A percentile compares a stretch with the other conserved stretches of the same genome.
phyloP scores from a whole-genome alignment of 2,888 invertebrate species.

The Poecilus cupreus region DNA sequence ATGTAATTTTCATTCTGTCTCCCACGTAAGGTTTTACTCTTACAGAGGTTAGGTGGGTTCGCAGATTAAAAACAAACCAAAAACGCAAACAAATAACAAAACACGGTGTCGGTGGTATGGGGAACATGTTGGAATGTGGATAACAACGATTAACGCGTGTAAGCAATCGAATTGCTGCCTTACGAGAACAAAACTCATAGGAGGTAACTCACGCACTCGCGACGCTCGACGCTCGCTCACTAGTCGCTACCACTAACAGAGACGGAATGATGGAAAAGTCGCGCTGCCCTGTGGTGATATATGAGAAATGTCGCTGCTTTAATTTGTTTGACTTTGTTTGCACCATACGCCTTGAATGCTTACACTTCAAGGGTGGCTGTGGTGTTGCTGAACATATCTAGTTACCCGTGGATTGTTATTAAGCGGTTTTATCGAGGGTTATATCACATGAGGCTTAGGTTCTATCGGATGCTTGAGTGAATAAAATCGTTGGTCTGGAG shows the following conservation, averaged over 20 bases:
- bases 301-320: not conserved
- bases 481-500: too few species aligned
- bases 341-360: not conserved
- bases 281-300: not conserved
- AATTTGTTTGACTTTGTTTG: not conserved
- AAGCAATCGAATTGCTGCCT: conserved; percentile 43
- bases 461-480: too few species aligned
- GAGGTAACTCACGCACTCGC: not conserved
- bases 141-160: conserved; percentile 52
- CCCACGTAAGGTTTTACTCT: not conserved
- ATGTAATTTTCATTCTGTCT: not conserved
- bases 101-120: not conserved
- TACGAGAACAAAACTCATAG: conserved; percentile 9
- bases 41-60: not conserved
- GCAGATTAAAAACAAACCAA: not conserved
- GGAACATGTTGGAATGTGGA: conserved; percentile 52
- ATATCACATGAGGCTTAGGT: too few species aligned
- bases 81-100: not conserved
- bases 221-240: too few species aligned
- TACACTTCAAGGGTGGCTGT: not conserved
- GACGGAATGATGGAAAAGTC: too few species aligned
- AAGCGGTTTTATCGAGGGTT: too few species aligned
- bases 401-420: not conserved
- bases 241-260: too few species aligned
- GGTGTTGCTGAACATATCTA: not conserved